Evolutionary conservation across 2,113 vertebrate species (phyloP), one percentile per base, ranked within the genome.

Genomic region (Baryphthengus martii): DNA sequence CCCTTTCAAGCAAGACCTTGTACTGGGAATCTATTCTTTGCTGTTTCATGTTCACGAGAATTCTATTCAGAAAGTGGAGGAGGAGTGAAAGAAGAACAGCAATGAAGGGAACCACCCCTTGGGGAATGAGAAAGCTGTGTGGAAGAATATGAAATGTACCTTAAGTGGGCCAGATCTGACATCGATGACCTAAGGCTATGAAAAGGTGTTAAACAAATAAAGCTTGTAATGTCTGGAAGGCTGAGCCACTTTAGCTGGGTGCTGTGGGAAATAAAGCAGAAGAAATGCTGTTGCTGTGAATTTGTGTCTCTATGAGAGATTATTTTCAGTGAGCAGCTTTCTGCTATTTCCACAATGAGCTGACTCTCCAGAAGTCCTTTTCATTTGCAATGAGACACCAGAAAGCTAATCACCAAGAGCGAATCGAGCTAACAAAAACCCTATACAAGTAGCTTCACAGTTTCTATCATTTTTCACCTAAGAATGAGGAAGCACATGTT

Each of bases 211-310:
- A 89, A 85, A 89, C 58, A 93, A 87, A 75, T 80, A 84, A 92
- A 81, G 40, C 37, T 20, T 68, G 73, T 84, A 77, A 89, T 37
- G 72, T 89, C 59, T 15, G 4, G 90, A 83, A 94, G 68, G 68
- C 90, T 87, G 88, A 84, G 85, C 72, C 72, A 59, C 93, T 96
- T 94, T 23, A 92, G 89, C 65, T 15, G 11, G 71, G 79, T 19
- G 23, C 80, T 72, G 65, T 26, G 65, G 90, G 76, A 94, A 96
- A 93, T 90, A 96, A 93, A 95, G 90, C 83, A 86, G 88, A 94
- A 95, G 93, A 94, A 96, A 92, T 49, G 86, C 88, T 89, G 76
- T 45, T 86, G 86, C 90, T 95, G 83, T 89, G 92, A 94, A 94
- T 90, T 74, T 28, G 6, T 65, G 75, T 65, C 81, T 91, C 78